Percentiles rank a stretch among this genome's conserved stretches.
Evolutionary conservation across 2,888 invertebrate species (phyloP).

Genomic region (Strigamia crassipes): DNA sequence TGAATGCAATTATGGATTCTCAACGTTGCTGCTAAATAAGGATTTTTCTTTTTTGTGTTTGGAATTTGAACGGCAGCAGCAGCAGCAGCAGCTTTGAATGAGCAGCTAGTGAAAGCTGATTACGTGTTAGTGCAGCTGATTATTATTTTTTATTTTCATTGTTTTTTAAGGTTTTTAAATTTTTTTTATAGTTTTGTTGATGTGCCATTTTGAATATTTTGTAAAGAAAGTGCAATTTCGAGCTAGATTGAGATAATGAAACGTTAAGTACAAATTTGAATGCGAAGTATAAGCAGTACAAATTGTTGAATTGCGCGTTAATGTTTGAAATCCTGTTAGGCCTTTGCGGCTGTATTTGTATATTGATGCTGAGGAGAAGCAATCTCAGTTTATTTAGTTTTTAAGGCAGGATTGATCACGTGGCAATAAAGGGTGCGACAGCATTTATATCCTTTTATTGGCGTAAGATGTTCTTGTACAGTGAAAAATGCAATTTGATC

Average conservation of each 20-base stretch:
- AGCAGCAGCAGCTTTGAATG: neutral
- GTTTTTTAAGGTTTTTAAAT: neutral
- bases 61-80: neutral
- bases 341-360: neutral
- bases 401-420: neutral
- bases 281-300: neutral
- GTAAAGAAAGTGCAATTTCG: slow-evolving; percentile 8
- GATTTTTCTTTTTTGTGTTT: neutral
- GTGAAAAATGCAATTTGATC: neutral
- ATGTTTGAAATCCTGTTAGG: neutral
- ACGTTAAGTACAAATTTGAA: neutral
- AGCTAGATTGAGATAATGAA: neutral
- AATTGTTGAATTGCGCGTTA: neutral
- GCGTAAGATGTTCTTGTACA: neutral
- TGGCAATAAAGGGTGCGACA: neutral
- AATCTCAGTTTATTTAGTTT: neutral
- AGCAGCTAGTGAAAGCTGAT: neutral
- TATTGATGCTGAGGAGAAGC: neutral
- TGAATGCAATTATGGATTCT: neutral
- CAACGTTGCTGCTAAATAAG: neutral
- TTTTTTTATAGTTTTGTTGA: neutral
- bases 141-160: neutral
- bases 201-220: slow-evolving; percentile 5
- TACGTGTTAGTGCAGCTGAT: neutral
- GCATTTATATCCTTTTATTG: slow-evolving; percentile 8